These are phyloP conservation scores for Alligator sinensis DNA, from an alignment of 2,113 vertebrate genomes.

Conservation along the genomic window DNA sequence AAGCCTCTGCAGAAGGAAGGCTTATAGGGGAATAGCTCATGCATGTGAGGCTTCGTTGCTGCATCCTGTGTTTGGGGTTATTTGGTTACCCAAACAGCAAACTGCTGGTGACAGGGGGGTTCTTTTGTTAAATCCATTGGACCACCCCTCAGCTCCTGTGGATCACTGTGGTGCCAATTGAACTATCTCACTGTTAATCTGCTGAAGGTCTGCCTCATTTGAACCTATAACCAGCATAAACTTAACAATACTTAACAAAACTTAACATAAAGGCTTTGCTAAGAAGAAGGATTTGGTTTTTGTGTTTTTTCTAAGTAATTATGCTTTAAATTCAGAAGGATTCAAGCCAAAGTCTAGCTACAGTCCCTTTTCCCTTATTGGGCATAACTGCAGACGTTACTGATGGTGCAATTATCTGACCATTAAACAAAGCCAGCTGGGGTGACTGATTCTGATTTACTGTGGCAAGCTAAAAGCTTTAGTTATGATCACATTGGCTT, in stretches of 20 bases:
- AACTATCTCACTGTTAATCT: not conserved
- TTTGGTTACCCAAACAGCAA: not conserved
- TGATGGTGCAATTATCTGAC: not conserved
- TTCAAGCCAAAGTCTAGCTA: not conserved
- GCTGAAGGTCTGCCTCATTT: rapidly evolving
- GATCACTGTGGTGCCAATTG: not conserved
- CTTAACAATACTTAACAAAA: not conserved
- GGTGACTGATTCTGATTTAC: not conserved
- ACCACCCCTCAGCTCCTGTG: not conserved
- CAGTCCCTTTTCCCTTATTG: not conserved
- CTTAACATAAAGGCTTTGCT: not conserved
- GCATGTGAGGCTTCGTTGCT: not conserved
- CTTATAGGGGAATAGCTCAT: not conserved
- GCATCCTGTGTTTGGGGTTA: not conserved
- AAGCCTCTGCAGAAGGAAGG: not conserved
- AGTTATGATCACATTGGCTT: not conserved
- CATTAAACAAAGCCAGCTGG: not conserved
- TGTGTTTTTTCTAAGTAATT: not conserved
- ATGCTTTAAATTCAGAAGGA: not conserved
- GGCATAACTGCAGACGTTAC: not conserved
- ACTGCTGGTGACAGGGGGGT: not conserved
- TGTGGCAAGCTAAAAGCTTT: not conserved
- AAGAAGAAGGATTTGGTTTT: not conserved
- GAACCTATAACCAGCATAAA: not conserved
- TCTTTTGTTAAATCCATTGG: not conserved